A percentile compares a stretch with the other conserved stretches of the same genome.
These are phyloP conservation scores for Alligator mississippiensis DNA, from an alignment of 2,113 vertebrate genomes.

Conservation along the genomic window DNA sequence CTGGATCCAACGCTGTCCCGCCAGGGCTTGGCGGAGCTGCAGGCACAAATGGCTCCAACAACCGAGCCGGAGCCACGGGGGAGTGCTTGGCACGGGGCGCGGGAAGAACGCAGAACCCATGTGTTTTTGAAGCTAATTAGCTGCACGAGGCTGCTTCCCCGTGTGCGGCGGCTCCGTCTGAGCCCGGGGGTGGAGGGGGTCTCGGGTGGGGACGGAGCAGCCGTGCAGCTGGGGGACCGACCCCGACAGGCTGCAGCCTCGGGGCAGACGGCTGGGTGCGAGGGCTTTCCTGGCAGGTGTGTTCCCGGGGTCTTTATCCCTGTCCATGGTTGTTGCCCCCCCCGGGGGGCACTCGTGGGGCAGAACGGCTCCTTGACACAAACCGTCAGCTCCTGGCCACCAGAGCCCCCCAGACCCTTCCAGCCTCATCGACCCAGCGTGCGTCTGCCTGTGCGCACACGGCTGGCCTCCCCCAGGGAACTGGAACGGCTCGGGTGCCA, in stretches of 20 bases:
- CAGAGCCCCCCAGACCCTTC: no score
- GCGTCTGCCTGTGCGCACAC: no score
- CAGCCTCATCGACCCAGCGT: no score
- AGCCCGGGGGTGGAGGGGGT: not conserved
- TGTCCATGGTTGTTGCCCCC: not conserved
- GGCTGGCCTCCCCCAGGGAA: no score
- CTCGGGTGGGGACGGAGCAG: not conserved
- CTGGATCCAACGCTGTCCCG: not conserved
- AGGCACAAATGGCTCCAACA: not conserved
- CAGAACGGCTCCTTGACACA: no score
- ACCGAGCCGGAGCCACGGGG: not conserved
- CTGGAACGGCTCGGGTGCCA: no score
- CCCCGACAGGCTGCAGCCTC: no score
- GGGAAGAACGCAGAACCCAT: not conserved
- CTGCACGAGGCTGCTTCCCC: not conserved
- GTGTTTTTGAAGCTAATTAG: not conserved
- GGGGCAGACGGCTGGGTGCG: no score
- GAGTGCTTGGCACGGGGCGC: not conserved
- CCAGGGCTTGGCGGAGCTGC: not conserved
- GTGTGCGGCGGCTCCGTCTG: accelerated
- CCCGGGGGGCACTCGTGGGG: no score
- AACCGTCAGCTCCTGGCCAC: no score
- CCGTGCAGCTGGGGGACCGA: no score
- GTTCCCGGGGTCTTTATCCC: not conserved
- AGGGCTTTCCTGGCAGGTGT: not conserved